Base-by-base conservation (phyloP, 1,140 invertebrate genomes). In the Habropoda laboriosa region DNA sequence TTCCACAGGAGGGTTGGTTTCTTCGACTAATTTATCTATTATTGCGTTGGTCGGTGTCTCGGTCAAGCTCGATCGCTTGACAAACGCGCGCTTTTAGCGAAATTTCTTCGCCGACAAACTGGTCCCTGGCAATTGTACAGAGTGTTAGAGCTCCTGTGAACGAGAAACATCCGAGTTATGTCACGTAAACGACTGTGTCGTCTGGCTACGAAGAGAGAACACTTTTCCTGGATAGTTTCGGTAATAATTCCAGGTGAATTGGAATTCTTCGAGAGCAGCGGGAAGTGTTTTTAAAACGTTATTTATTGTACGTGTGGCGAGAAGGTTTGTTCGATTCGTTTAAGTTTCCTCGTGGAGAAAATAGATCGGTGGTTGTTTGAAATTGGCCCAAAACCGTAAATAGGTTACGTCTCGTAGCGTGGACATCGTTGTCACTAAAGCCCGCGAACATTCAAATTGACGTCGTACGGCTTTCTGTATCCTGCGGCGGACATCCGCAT, bases 11-110 rank as follows among this genome's bases (percentile, higher is more conserved):
- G n/a, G n/a, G 32, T 24, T 49, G 21, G 32, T 77, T 70, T 57
- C 53, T 67, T 58, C 32, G 32, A 40, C 42, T 70, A 77, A 77
- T 70, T 77, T 77, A 57, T 77, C 53, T 70, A 70, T 70, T 49
- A 57, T 45, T 49, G 10, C 24, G 18, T n/a, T 42, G n/a, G 42
- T 24, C 32, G 32, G 18, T 49, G 40, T n/a, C 32, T 38, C 24
- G 7, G 12, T 7, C 18, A 18, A 16, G 24, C 42, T n/a, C 24
- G 4, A 57, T 45, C 51, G 49, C 16, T 53, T 67, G 53, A 70
- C 40, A 70, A 77, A 60, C 53, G 32, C 27, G 8, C 10, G 38
- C 45, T 77, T 60, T 77, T 60, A 71, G 1, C 32, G 27, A 57
- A 76, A 76, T 68, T 67, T 67, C 18, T 38, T 16, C 21, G 6